Percentiles rank a stretch among this genome's conserved stretches.
Conservation (phyloP, 2,113 vertebrate species). For the Etia nguti region DNA sequence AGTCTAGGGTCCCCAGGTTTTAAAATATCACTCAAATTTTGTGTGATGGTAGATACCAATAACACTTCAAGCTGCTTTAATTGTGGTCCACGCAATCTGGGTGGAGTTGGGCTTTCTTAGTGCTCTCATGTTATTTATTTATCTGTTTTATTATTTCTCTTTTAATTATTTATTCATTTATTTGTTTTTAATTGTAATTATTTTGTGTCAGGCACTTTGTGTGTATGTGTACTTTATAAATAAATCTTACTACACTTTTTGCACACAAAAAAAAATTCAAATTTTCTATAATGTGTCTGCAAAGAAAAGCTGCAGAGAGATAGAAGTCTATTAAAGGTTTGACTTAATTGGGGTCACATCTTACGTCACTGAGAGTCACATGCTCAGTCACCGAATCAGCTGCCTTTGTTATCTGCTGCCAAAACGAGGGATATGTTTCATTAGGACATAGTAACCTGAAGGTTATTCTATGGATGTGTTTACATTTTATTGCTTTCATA, state of each 20-base stretch:
- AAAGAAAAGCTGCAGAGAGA: background rate
- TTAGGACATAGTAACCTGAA: background rate
- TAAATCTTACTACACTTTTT: background rate
- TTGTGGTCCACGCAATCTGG: accelerated
- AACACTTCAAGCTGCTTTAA: background rate
- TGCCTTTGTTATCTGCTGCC: background rate
- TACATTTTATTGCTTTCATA: background rate
- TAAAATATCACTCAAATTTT: background rate
- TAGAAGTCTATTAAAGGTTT: slow-evolving; percentile 16
- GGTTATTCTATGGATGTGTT: background rate
- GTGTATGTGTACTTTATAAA: background rate
- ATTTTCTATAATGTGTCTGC: background rate
- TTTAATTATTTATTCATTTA: background rate
- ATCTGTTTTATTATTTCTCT: background rate
- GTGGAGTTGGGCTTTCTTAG: background rate
- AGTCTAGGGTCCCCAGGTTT: background rate
- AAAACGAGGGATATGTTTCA: background rate
- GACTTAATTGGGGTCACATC: slow-evolving; percentile 15
- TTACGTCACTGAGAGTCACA: slow-evolving; percentile 11
- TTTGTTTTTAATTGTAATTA: background rate
- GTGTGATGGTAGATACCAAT: background rate
- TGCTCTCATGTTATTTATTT: background rate
- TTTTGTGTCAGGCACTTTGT: background rate
- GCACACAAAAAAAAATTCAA: background rate
- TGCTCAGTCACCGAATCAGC: background rate